These are phyloP conservation scores for Zaprionus taronus DNA, from an alignment of 1,140 invertebrate species.

Conservation along the genomic window DNA sequence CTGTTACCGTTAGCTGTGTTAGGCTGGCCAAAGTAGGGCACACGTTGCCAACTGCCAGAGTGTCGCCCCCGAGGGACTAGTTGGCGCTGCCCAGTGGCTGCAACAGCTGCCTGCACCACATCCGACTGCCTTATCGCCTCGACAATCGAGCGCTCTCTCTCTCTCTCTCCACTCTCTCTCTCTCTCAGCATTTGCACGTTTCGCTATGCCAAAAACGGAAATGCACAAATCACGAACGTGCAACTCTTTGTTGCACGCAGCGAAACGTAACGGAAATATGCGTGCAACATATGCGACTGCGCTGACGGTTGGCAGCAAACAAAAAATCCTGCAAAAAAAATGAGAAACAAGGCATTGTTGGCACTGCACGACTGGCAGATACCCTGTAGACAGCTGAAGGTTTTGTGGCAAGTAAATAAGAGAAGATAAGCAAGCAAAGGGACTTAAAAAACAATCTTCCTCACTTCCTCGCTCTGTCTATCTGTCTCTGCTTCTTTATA, in stretches of 20 bases:
- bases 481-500: too few relatives aligned
- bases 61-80: background rate
- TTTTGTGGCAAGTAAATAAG: background rate
- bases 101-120: background rate
- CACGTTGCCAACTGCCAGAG: background rate
- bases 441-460: background rate
- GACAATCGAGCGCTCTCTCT: background rate
- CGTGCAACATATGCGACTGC: slow-evolving; percentile 61
- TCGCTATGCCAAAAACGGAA: slow-evolving; percentile 58
- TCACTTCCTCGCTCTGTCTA: too few relatives aligned
- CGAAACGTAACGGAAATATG: slow-evolving; percentile 69
- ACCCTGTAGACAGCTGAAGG: background rate
- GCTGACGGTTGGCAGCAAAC: slow-evolving; percentile 37
- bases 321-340: slow-evolving; percentile 33
- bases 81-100: background rate
- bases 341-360: background rate
- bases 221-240: slow-evolving; percentile 71
- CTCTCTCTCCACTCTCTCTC: background rate
- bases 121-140: slow-evolving; percentile 3
- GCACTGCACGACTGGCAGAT: background rate
- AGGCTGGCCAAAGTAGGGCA: slow-evolving; percentile 9
- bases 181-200: slow-evolving; percentile 2
- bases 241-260: slow-evolving; percentile 58
- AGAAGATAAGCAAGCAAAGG: background rate
- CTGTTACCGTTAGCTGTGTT: background rate